A percentile compares a stretch with the other conserved stretches of the same genome.
Evolutionary conservation across 2,113 vertebrate genomes (phyloP).

Genomic region (Sclerurus mexicanus): DNA sequence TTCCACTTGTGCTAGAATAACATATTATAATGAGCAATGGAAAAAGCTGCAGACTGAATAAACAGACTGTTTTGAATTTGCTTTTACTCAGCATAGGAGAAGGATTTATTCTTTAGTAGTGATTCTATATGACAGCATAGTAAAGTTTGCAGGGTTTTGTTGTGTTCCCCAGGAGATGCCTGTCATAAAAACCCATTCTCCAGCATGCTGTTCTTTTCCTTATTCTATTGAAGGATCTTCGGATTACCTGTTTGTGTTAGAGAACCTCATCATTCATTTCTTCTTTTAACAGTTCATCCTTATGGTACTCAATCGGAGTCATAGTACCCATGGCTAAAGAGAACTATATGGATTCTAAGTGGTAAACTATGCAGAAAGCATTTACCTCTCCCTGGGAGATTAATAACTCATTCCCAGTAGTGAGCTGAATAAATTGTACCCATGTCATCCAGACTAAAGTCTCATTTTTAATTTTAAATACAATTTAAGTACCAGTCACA

Average conservation of each 20-base stretch:
- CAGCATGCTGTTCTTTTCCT: not conserved
- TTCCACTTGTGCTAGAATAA: conserved; percentile 56
- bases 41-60: conserved; percentile 55
- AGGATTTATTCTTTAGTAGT: not conserved
- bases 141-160: conserved; percentile 2
- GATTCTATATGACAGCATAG: not conserved
- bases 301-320: not conserved
- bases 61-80: conserved; percentile 34
- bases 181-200: not conserved
- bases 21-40: conserved; percentile 44
- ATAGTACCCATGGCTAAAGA: not conserved
- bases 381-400: not conserved
- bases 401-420: not conserved
- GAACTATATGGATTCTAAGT: not conserved
- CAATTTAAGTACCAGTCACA: not conserved
- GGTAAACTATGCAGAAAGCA: rapidly evolving
- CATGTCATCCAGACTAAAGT: not conserved
- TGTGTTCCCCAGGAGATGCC: not conserved
- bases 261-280: not conserved
- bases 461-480: not conserved
- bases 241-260: not conserved
- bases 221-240: not conserved
- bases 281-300: not conserved
- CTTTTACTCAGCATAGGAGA: not conserved
- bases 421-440: not conserved